These are phyloP conservation scores for Petrocephalus schoutedeni DNA, from an alignment of 2,797 vertebrate species.

Conservation along the genomic window DNA sequence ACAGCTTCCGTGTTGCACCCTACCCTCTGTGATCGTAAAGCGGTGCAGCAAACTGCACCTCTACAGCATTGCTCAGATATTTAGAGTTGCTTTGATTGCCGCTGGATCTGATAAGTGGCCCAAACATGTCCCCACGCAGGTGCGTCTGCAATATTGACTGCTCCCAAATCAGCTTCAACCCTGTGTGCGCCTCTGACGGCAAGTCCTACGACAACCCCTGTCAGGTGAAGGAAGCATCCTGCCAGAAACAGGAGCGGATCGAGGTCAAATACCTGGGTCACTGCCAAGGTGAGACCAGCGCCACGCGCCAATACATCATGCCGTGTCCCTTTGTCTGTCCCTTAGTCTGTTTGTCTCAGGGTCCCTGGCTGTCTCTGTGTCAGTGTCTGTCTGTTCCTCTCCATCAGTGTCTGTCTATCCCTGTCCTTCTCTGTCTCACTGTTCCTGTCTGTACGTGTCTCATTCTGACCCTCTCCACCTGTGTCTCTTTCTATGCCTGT, in stretches of 20 bases:
- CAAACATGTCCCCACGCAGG: constrained; percentile 57
- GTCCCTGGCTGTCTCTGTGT: neutral
- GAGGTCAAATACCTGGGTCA: constrained; percentile 98
- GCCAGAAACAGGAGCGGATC: constrained; percentile 98
- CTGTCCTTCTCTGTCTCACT: neutral
- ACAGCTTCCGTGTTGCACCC: neutral
- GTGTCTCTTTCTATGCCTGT: neutral
- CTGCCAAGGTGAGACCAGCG: constrained; percentile 84
- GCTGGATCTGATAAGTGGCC: neutral
- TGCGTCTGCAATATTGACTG: constrained; percentile 99
- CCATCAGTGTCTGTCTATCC: neutral
- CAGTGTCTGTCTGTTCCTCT: neutral
- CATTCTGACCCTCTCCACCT: neutral
- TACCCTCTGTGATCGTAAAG: neutral
- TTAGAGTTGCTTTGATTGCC: neutral
- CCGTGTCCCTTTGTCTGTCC: neutral
- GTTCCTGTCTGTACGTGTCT: neutral
- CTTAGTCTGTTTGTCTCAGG: neutral
- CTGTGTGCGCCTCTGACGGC: constrained; percentile 95
- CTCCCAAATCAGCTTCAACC: constrained; percentile 98
- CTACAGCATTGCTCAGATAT: neutral
- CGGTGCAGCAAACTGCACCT: neutral
- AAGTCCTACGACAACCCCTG: constrained; percentile 99
- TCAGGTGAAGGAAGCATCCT: constrained; percentile 98
- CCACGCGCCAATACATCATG: neutral